Conservation (phyloP, 1,140 invertebrate genomes). For the Listronotus oregonensis region DNA sequence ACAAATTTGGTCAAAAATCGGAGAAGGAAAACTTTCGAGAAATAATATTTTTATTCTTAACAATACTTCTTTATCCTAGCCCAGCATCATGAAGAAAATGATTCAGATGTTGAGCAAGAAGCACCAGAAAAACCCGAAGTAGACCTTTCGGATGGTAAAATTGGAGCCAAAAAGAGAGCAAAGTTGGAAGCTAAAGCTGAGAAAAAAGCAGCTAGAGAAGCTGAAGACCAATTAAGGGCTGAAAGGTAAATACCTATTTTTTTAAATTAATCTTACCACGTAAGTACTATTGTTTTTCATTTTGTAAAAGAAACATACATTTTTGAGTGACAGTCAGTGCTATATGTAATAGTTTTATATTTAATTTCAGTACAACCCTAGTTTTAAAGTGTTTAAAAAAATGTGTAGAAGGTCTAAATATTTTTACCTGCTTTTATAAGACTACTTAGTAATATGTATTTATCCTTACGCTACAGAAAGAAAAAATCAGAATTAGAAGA, state of each 20-base stretch:
- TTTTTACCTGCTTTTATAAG: neutral
- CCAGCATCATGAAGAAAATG: constrained; percentile 44
- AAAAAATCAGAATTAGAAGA: constrained; percentile 70
- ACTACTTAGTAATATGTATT: neutral
- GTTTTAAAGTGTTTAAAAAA: too few relatives aligned
- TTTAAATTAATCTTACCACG: too few relatives aligned
- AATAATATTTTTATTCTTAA: too few relatives aligned
- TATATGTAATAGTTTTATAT: too few relatives aligned
- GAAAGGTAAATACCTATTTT: constrained; percentile 56
- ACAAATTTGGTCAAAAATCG: too few relatives aligned
- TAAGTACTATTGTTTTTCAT: too few relatives aligned
- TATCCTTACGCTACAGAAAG: constrained; percentile 56
- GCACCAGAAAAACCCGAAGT: constrained; percentile 54
- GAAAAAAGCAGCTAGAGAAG: constrained; percentile 82
- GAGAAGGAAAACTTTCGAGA: too few relatives aligned
- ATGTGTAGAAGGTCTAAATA: too few relatives aligned
- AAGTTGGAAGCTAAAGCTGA: constrained; percentile 93
- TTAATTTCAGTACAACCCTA: too few relatives aligned
- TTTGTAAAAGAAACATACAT: too few relatives aligned
- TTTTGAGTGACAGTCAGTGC: too few relatives aligned
- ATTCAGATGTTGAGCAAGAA: constrained; percentile 54
- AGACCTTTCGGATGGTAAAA: constrained; percentile 67
- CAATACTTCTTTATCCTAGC: constrained; percentile 21
- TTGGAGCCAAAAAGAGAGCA: constrained; percentile 91
- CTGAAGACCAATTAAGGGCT: constrained; percentile 72